Evolutionary conservation across 2,797 vertebrate genomes (phyloP), one percentile per base, ranked within the genome.

Genomic region (Glyptemys insculpta): DNA sequence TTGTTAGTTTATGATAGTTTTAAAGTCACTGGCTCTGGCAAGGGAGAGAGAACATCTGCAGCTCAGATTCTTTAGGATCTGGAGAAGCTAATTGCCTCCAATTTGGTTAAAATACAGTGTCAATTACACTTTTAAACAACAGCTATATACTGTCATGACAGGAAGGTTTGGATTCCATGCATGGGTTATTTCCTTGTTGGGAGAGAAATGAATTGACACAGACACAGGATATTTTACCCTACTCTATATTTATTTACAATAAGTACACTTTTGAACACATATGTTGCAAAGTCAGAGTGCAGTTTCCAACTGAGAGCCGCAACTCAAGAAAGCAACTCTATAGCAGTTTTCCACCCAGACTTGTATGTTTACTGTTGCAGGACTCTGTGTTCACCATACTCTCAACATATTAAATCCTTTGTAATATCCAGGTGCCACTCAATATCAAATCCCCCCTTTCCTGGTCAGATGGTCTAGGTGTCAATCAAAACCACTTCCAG

Each of bases 1-100:
- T 0, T 94, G 92, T 93, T 97, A 96, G 95, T 96, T 97, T 96
- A 96, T 95, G 91, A 78, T 87, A 49, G 50, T 94, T 96, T 95
- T 97, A 80, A 95, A 95, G 87, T 83, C 74, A 50, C 56, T 92
- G 0, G 0, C 23, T 93, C 82, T 89, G 92, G 47, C 72, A 90
- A 79, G 68, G n/a, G 83, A 95, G 85, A n/a, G 53, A 54, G 81
- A 95, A 94, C 95, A 96, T 96, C 94, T 97, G 93, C 79, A 86
- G 62, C 91, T 95, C 4, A 1, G 76, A n/a, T 91, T 96, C 82
- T 76, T 89, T 91, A 95, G 95, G 86, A 95, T 52, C 6, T 3
- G 65, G 68, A 78, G 84, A 87, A 93, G 29, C 57, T 94, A 94
- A 93, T 93, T 93, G 62, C 85, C 59, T 93, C 83, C 44, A 84